A percentile compares a stretch with the other conserved stretches of the same genome.
Conservation (phyloP, 1,140 invertebrate species). For the Drosophila suzukii region DNA sequence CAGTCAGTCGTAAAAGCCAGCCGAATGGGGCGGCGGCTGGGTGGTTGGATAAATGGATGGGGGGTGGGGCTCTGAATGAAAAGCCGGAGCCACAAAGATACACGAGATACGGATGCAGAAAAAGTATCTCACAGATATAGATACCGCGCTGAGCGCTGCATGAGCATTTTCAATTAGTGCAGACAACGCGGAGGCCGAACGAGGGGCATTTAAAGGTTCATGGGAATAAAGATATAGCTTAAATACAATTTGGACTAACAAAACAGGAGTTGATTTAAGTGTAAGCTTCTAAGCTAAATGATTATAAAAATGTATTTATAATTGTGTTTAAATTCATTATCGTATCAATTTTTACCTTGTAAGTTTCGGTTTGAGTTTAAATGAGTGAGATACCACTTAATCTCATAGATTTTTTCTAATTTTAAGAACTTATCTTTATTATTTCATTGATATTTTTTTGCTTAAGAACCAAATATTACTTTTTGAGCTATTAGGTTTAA, state of each 20-base stretch:
- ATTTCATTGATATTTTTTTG: no score
- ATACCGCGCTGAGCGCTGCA: slow-evolving; percentile 50
- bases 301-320: no score
- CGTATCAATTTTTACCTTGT: no score
- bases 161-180: slow-evolving; percentile 65
- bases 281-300: no score
- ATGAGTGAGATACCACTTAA: no score
- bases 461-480: no score
- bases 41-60: not conserved
- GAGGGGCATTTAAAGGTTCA: slow-evolving; percentile 12
- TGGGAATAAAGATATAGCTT: not conserved
- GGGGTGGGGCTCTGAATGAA: slow-evolving; percentile 33
- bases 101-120: slow-evolving; percentile 51
- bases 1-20: slow-evolving; percentile 39
- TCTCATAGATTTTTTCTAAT: no score
- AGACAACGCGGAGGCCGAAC: slow-evolving; percentile 27
- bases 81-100: slow-evolving; percentile 53
- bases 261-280: no score
- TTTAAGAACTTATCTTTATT: no score
- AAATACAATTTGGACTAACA: not conserved
- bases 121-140: slow-evolving; percentile 61
- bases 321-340: no score
- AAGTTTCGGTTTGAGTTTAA: no score
- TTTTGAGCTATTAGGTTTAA: no score
- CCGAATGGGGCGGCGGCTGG: not conserved